Evolutionary conservation across 2,797 vertebrate genomes (phyloP).

Genomic region (Cryptoblepharus egeriae): DNA sequence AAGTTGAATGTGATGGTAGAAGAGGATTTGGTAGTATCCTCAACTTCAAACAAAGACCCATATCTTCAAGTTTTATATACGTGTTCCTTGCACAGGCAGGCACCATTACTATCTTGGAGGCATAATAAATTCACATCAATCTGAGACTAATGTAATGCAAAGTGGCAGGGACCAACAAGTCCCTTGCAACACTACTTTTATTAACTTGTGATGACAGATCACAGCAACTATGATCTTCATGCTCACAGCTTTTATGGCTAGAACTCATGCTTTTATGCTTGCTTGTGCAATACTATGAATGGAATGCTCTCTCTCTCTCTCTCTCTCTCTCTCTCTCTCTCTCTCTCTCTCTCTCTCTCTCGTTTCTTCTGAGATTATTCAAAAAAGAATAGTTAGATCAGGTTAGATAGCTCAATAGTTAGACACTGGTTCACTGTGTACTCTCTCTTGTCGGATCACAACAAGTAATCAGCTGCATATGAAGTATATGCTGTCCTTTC

Average conservation of each 20-base stretch:
- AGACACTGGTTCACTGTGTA: neutral
- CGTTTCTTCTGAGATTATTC: too few relatives aligned
- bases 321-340: too few relatives aligned
- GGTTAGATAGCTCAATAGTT: too few relatives aligned
- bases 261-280: neutral
- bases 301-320: neutral
- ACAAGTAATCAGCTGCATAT: neutral
- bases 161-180: neutral
- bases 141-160: neutral
- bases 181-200: neutral
- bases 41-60: neutral
- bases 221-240: neutral
- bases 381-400: neutral
- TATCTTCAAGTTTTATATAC: neutral
- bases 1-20: neutral
- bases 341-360: too few relatives aligned
- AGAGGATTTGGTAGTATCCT: neutral
- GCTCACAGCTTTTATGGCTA: neutral
- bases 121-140: neutral
- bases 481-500: constrained; percentile 5
- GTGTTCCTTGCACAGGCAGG: neutral
- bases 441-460: neutral
- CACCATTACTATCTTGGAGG: neutral
- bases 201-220: constrained; percentile 1
- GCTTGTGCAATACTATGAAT: neutral